phyloP scores from a whole-genome alignment of 2,888 invertebrate genomes.

The Frankliniella fusca region DNA sequence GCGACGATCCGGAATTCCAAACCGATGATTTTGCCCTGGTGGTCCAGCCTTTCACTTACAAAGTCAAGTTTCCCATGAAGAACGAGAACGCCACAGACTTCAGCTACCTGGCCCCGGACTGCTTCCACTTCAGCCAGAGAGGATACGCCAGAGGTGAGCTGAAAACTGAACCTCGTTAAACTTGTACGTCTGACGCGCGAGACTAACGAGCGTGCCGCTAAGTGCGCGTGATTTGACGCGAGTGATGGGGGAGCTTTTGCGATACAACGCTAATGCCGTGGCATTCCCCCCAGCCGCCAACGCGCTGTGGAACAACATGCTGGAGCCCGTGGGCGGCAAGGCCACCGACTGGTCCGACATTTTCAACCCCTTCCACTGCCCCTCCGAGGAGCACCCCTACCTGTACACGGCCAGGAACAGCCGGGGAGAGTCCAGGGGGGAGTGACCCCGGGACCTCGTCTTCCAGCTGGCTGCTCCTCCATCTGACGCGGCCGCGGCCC shows the following conservation, averaged over 20 bases:
- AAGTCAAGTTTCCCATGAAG: slow-evolving; percentile 48
- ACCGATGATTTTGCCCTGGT: slow-evolving; percentile 58
- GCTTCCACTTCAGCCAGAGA: slow-evolving; percentile 62
- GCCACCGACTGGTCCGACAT: slow-evolving; percentile 44
- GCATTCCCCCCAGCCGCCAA: slow-evolving; percentile 50
- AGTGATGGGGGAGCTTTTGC: too few relatives aligned
- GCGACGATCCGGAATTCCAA: slow-evolving; percentile 33
- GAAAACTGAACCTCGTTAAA: too few relatives aligned
- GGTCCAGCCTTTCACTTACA: slow-evolving; percentile 51
- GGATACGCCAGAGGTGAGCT: slow-evolving; percentile 53
- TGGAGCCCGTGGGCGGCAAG: slow-evolving; percentile 54
- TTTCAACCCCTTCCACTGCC: slow-evolving; percentile 50
- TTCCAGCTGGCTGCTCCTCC: not conserved
- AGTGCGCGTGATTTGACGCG: too few relatives aligned
- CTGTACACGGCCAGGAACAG: slow-evolving; percentile 41
- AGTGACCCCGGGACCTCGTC: not conserved
- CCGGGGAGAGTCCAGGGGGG: not conserved
- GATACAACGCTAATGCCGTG: too few relatives aligned
- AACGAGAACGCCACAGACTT: slow-evolving; percentile 47
- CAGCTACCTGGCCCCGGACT: slow-evolving; percentile 56
- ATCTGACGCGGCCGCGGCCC: not conserved
- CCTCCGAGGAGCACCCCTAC: slow-evolving; percentile 50
- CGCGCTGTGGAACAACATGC: slow-evolving; percentile 59
- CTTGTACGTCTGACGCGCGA: too few relatives aligned
- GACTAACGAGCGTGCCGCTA: too few relatives aligned